Base-by-base conservation (phyloP, 2,888 invertebrate genomes). In the Ectemnius continuus region DNA sequence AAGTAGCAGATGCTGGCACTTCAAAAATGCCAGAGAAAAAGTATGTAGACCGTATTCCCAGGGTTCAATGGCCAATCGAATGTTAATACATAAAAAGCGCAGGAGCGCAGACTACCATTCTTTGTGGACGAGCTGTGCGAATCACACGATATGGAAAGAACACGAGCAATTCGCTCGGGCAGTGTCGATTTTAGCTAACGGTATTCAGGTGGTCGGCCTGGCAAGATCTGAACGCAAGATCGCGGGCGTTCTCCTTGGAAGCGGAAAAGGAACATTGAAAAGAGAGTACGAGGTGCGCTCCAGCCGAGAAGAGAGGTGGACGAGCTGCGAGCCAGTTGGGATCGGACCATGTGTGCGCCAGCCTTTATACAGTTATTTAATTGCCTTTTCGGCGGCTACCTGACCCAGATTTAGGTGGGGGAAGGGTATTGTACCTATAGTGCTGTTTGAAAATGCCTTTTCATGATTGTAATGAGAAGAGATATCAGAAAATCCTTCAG, bases 371-470 rank as follows among this genome's bases (percentile, higher is more conserved):
- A 83, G 82, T 82, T 82, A 82, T 16, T 86, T 85, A 87, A 88
- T 89, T 87, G 86, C 84, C 84, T 83, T 81, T 83, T 84, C 78
- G 81, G 84, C 82, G 78, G 82, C 77, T 79, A 76, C 46, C 36
- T 56, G 67, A 57, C 73, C 78, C 70, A 78, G 66, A 73, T 78
- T 71, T 61, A 63, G 67, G 61, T 58, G 36, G 52, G 5, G 6
- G 47, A 3, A n/a, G 47, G 13, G 52, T 52, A 52, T 52, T 52
- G 52, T 16, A 14, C 52, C 52, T 5, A 4, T 14, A 52, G 16
- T 52, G 36, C 36, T 4, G 11, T 36, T 36, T 36, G 36, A 36
- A 36, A 8, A 36, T 11, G 36, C 36, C 4, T 36, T 23, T 36
- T 36, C 8, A 36, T 36, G 36, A 36, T 36, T 11, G 36, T 6